A percentile compares a stretch with the other conserved stretches of the same genome.
phyloP scores from a whole-genome alignment of 2,888 invertebrate species.

The Aphidoletes aphidimyza region DNA sequence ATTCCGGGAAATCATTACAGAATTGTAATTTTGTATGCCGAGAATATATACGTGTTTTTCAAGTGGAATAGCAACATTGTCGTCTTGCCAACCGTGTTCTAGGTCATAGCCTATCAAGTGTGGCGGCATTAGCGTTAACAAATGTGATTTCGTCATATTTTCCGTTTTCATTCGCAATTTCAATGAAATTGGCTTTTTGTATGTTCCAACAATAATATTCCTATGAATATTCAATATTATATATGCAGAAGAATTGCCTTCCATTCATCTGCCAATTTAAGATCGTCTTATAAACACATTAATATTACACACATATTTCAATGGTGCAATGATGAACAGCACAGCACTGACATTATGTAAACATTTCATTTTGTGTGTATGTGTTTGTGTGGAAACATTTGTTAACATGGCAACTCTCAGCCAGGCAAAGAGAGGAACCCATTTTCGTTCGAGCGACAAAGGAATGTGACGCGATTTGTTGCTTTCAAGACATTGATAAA shows the following conservation, averaged over 20 bases:
- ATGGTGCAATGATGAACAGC: too few species aligned
- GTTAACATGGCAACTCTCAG: neutral
- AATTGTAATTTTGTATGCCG: neutral
- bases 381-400: neutral
- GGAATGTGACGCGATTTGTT: conserved; percentile 2
- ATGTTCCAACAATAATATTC: neutral
- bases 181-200: neutral
- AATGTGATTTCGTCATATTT: too few species aligned
- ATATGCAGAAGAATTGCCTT: neutral
- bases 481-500: conserved; percentile 28
- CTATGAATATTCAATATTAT: neutral
- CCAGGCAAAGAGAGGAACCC: neutral
- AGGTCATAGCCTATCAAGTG: too few species aligned
- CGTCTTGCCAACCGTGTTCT: too few species aligned
- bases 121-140: too few species aligned
- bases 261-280: neutral
- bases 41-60: too few species aligned
- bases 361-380: too few species aligned
- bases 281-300: neutral
- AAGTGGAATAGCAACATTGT: neutral
- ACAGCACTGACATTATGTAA: neutral
- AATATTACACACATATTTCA: too few species aligned
- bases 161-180: too few species aligned
- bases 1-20: neutral
- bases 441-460: neutral